phyloP scores from a whole-genome alignment of 2,888 invertebrate species.

The Rhorus exstirpatorius region DNA sequence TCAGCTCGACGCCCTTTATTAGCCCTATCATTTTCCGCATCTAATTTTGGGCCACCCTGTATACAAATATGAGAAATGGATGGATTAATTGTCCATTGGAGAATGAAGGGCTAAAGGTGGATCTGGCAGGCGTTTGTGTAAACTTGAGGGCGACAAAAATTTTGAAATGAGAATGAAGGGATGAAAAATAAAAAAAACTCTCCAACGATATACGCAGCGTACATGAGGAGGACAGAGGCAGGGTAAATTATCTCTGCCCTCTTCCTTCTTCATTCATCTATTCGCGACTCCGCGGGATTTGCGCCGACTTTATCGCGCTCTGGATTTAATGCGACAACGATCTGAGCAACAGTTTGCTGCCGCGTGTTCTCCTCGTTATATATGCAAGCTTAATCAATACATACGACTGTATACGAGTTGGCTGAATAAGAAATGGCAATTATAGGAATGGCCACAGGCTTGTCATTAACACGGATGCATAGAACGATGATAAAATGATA shows the following conservation, averaged over 20 bases:
- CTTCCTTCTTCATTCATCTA: conserved; percentile 42
- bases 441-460: conserved; percentile 26
- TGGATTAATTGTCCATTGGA: not conserved
- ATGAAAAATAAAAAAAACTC: conserved; percentile 19
- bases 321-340: conserved; percentile 79
- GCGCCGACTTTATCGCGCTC: conserved; percentile 74
- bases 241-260: conserved; percentile 76
- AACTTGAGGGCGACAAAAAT: conserved; percentile 5
- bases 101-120: not conserved
- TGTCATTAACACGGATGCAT: conserved; percentile 26
- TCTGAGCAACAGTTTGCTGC: conserved; percentile 82
- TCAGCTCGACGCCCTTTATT: too few species aligned
- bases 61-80: conserved; percentile 15
- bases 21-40: too few species aligned
- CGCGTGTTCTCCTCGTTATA: conserved; percentile 56
- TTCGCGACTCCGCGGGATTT: conserved; percentile 64
- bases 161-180: conserved; percentile 23
- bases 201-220: conserved; percentile 39
- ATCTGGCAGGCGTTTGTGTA: too few species aligned
- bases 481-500: conserved; percentile 30
- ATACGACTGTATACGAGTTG: conserved; percentile 3
- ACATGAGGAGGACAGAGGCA: conserved; percentile 11
- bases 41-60: too few species aligned
- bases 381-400: conserved; percentile 54
- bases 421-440: conserved; percentile 28